These are phyloP conservation scores for Pyxicephalus adspersus DNA, from an alignment of 2,113 vertebrate genomes.

Conservation along the genomic window DNA sequence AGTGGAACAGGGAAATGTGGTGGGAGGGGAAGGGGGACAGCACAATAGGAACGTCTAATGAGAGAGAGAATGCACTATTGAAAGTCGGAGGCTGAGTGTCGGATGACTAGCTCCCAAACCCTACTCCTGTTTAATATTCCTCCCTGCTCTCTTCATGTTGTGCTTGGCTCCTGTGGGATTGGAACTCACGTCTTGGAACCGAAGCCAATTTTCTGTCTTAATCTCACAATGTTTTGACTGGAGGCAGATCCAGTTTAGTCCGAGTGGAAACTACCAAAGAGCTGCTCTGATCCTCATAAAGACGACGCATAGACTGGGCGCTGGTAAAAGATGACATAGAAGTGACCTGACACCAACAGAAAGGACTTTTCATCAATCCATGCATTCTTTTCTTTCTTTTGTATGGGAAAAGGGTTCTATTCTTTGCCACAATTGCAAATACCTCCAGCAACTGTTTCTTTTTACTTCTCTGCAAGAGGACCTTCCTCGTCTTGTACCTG, in stretches of 20 bases:
- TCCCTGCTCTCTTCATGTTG: conserved; percentile 71
- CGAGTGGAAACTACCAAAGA: conserved; percentile 73
- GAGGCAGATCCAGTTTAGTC: conserved; percentile 80
- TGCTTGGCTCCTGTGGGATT: conserved; percentile 77
- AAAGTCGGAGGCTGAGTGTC: conserved; percentile 44
- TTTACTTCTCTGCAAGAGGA: conserved; percentile 5
- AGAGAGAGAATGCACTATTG: conserved; percentile 39
- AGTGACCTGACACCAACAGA: conserved; percentile 38
- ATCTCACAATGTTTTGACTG: conserved; percentile 80
- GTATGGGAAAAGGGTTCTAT: conserved; percentile 7
- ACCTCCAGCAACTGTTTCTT: neutral
- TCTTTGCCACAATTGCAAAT: neutral
- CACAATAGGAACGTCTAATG: conserved; percentile 33
- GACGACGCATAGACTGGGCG: conserved; percentile 62
- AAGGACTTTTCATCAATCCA: conserved; percentile 23
- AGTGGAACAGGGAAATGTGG: conserved; percentile 11
- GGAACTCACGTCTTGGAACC: conserved; percentile 76
- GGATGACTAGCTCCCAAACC: conserved; percentile 66
- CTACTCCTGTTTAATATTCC: conserved; percentile 79
- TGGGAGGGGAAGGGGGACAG: neutral
- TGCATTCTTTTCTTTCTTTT: neutral
- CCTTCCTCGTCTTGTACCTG: neutral
- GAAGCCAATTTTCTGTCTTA: conserved; percentile 80
- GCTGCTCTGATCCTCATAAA: conserved; percentile 59
- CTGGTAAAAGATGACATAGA: neutral